phyloP scores from a whole-genome alignment of 1,140 invertebrate species.

The Drosophila sucinea region DNA sequence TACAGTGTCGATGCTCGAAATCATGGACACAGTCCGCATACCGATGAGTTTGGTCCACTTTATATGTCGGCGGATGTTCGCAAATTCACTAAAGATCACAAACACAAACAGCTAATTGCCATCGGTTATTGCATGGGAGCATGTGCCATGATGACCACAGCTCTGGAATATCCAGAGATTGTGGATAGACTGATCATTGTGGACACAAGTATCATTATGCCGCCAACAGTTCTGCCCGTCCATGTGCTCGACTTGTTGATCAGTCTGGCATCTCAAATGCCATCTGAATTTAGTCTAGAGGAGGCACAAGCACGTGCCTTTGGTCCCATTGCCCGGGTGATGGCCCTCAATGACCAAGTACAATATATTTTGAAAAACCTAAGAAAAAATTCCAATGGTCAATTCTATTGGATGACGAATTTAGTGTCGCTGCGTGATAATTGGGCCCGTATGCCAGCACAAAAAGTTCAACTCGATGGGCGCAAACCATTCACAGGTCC shows the following conservation, averaged over 20 bases:
- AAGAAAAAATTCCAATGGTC: neutral
- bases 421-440: neutral
- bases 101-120: neutral
- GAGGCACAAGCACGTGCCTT: neutral
- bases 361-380: neutral
- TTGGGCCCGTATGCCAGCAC: neutral
- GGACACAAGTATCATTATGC: constrained; percentile 1
- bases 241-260: neutral
- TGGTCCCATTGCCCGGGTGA: neutral
- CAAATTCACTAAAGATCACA: neutral
- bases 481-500: neutral
- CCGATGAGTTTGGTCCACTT: constrained; percentile 87
- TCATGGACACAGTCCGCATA: constrained; percentile 93
- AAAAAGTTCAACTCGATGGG: neutral
- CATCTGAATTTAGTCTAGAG: neutral
- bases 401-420: neutral
- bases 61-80: constrained; percentile 87
- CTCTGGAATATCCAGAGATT: neutral
- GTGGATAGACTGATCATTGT: constrained; percentile 8
- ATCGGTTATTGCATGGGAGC: constrained; percentile 4
- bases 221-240: neutral
- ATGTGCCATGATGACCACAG: constrained; percentile 14
- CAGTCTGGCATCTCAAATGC: neutral
- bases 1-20: constrained; percentile 92
- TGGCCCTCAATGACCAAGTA: neutral